Percentiles rank a stretch among this genome's conserved stretches.
phyloP scores from a whole-genome alignment of 2,113 vertebrate genomes.

The Isichthys henryi region DNA sequence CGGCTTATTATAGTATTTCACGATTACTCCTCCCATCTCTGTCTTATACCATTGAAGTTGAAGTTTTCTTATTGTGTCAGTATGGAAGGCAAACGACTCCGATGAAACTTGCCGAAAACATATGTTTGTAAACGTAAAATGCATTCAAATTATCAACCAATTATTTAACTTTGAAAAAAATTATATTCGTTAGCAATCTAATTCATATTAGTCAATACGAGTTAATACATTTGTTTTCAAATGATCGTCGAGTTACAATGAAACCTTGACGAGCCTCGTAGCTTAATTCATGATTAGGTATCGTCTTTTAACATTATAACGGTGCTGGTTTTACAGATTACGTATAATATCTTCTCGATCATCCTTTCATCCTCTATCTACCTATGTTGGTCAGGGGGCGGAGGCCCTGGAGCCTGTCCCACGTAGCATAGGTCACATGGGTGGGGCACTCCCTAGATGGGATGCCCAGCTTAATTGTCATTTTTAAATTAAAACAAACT shows the following conservation, averaged over 20 bases:
- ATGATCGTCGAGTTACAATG: not conserved
- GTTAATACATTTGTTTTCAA: not conserved
- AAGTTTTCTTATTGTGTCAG: not conserved
- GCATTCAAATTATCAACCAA: not conserved
- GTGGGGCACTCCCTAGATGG: not conserved
- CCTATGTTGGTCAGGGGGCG: not conserved
- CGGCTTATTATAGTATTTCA: conserved; percentile 1
- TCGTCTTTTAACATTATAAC: not conserved
- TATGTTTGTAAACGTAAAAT: not conserved
- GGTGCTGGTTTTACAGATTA: not conserved
- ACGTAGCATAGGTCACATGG: not conserved
- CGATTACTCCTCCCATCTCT: not conserved
- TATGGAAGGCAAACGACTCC: not conserved
- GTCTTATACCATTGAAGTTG: not conserved
- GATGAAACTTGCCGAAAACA: not conserved
- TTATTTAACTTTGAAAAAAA: not conserved
- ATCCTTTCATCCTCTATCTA: not conserved
- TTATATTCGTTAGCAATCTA: not conserved
- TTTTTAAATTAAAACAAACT: not conserved
- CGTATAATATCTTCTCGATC: not conserved
- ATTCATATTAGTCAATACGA: not conserved
- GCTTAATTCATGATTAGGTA: not conserved
- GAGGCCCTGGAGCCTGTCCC: not conserved
- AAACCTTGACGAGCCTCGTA: not conserved
- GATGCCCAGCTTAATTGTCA: not conserved